These are phyloP conservation scores for Pongo pygmaeus DNA, from an alignment of 2,113 vertebrate genomes.

Conservation along the genomic window DNA sequence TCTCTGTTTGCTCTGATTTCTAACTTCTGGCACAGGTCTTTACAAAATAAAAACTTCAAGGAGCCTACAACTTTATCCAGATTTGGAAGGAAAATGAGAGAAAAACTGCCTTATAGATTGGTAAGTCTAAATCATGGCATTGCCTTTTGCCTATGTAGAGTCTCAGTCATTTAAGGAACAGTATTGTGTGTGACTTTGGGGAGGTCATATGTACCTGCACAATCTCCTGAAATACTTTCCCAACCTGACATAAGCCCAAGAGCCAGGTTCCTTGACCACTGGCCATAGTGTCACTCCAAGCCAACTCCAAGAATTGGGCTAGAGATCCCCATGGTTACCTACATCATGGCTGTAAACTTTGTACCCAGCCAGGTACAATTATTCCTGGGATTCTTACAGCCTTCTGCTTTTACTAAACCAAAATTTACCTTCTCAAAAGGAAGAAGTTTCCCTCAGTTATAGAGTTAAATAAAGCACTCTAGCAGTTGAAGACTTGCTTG, in stretches of 20 bases:
- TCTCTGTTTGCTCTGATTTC: not conserved
- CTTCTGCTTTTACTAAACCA: conserved; percentile 3
- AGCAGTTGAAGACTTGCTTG: not conserved
- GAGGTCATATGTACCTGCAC: not conserved
- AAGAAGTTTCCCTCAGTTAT: not conserved
- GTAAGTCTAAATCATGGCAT: not conserved
- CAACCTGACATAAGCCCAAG: not conserved
- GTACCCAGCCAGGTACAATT: not conserved
- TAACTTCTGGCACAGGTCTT: not conserved
- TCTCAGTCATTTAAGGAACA: not conserved
- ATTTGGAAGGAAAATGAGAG: conserved; percentile 15
- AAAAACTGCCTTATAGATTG: not conserved
- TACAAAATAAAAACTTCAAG: conserved; percentile 33
- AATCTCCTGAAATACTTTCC: not conserved
- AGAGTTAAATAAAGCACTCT: not conserved
- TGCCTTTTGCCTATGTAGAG: not conserved
- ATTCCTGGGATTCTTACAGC: not conserved
- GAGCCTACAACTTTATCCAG: not conserved
- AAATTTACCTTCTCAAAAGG: conserved; percentile 3
- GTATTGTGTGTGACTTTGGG: not conserved
- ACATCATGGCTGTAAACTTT: not conserved
- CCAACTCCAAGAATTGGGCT: not conserved
- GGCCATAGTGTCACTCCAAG: not conserved
- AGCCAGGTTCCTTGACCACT: not conserved
- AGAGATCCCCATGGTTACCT: not conserved